Evolutionary conservation across 1,140 invertebrate species (phyloP), one percentile per base, ranked within the genome.

Genomic region (Cyclargus thomasi): DNA sequence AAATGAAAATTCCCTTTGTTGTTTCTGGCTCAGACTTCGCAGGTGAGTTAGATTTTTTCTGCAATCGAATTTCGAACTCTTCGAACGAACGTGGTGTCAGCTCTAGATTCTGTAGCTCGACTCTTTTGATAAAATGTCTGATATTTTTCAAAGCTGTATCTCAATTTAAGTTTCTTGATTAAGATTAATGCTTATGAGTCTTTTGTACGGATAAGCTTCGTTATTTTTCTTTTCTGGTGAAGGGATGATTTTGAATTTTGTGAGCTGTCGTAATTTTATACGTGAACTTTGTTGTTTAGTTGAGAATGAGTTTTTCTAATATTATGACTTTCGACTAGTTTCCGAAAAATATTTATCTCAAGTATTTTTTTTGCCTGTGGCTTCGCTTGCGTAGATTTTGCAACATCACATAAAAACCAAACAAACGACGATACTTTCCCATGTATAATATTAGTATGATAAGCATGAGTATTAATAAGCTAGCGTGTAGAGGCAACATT

Each of bases 1-100:
- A 59, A 59, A 59, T 59, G 55, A 59, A 21, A 59, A 59, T 59
- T 59, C 55, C 20, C 55, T 59, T 55, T 59, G 39, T 16, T 20
- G 55, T 1, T 59, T 20, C 7, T 10, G 55, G 20, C 7, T 59
- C 21, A 8, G 55, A 59, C 10, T 59, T 59, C 17, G 55, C 18
- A 59, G 55, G 55, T 59, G 55, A 22, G 20, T 59, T 18, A 11
- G 39, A 47, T 47, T 47, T 47, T 47, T 47, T 47, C 39, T 47
- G 39, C 39, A 47, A 47, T 47, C 39, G 39, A 47, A 47, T 47
- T 47, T 47, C 39, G 39, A 47, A 47, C 14, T 16, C 39, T 47
- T 47, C 14, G 39, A 47, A 47, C 10, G 14, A 47, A 47, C 39
- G 39, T 47, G 39, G 39, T 47, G 39, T 47, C 39, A 47, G 39